These are phyloP conservation scores for Embidobia sp. DNA, from an alignment of 2,888 invertebrate species.

Conservation along the genomic window DNA sequence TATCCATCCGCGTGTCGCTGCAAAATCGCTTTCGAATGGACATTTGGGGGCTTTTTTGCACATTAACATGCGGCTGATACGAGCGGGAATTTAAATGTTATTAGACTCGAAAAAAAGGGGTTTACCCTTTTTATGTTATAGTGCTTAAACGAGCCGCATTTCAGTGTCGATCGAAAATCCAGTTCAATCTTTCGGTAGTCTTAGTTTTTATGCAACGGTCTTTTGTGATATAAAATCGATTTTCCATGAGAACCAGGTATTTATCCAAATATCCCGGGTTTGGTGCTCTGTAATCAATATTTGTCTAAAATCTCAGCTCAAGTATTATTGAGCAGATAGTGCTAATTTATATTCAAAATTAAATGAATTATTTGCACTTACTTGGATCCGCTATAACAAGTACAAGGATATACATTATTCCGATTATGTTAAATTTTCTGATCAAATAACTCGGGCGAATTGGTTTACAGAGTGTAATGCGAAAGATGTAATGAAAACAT, in stretches of 20 bases:
- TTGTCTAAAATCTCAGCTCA: constrained; percentile 23
- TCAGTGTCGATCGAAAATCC: neutral
- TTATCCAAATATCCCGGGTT: neutral
- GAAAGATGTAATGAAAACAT: constrained; percentile 5
- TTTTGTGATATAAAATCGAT: constrained; percentile 28
- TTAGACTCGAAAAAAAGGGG: neutral
- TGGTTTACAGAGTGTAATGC: neutral
- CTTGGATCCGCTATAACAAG: constrained; percentile 12
- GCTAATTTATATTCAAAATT: constrained; percentile 26
- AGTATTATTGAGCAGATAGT: constrained; percentile 8
- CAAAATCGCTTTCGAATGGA: constrained; percentile 39
- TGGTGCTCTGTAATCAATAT: constrained; percentile 6
- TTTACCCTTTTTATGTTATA: neutral
- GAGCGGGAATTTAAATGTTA: constrained; percentile 24
- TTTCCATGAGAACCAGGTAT: neutral
- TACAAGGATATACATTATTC: constrained; percentile 26
- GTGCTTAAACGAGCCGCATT: neutral
- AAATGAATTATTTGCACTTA: constrained; percentile 29
- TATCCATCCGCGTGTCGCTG: constrained; percentile 9
- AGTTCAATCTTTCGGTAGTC: constrained; percentile 1
- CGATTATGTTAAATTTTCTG: constrained; percentile 16
- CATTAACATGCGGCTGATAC: constrained; percentile 27
- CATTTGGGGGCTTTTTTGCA: constrained; percentile 21
- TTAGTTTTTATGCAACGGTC: neutral
- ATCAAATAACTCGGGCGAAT: constrained; percentile 4